Base-by-base conservation (phyloP, 2,797 vertebrate species). In the Aplochiton taeniatus region DNA sequence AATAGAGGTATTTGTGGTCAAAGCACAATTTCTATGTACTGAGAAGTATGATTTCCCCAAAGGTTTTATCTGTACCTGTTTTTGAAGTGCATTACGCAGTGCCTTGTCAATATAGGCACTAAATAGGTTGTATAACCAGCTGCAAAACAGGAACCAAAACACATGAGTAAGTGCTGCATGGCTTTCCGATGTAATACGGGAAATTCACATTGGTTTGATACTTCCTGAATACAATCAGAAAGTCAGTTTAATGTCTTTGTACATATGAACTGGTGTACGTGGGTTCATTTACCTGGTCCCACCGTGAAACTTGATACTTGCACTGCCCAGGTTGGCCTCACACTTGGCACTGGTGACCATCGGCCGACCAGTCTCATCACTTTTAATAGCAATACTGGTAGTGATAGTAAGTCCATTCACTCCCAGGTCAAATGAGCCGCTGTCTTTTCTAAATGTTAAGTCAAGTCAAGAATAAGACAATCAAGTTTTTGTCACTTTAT, bases 71-170 rank as follows among this genome's bases (percentile, higher is more conserved):
- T 85, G n/a, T 69, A 92, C 91, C 90, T 92, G 72, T 60, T 86
- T 82, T 61, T 91, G 57, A 47, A 93, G 14, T 3, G 71, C 13
- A 0, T 3, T 75, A 12, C 73, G 72, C 52, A 93, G 59, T 16
- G 74, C 82, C 66, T 88, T 87, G 6, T 89, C 70, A 52, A 92
- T 68, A 58, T 70, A 88, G 0, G 13, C 49, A 4, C 1, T 75
- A 69, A 93, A 93, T 64, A 92, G 88, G 77, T 92, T 93, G 83
- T 92, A 92, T 54, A 93, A 75, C 92, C 92, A 93, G 72, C 92
- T 93, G 75, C 14, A 65, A 16, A 66, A 77, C 51, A 76, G 11
- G 1, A 57, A 56, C 1, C 53, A 61, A 9, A 45, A 53, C 8
- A 19, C 4, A 78, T 12, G 63, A 9, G 14, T 6, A 0, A 49